phyloP scores from a whole-genome alignment of 2,888 invertebrate species.

The Stenodema calcarata region DNA sequence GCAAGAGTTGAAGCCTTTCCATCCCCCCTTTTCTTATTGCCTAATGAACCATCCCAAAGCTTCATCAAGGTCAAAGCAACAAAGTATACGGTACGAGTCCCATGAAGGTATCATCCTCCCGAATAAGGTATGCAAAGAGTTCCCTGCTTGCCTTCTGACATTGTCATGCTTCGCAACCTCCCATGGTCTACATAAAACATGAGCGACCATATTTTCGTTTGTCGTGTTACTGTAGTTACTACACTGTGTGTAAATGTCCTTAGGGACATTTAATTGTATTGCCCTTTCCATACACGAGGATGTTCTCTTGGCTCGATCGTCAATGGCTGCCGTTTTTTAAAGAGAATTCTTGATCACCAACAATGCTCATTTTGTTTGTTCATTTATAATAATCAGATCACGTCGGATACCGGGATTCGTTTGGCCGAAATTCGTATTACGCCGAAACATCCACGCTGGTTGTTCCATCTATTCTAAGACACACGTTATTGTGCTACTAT shows the following conservation, averaged over 20 bases:
- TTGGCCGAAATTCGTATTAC: no score
- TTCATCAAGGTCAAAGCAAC: slow-evolving; percentile 42
- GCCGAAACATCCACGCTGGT: no score
- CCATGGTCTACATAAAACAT: neutral
- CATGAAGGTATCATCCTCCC: neutral
- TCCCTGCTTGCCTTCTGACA: neutral
- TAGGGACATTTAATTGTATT: neutral
- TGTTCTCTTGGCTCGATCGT: no score
- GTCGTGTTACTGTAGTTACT: neutral
- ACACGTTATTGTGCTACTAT: no score
- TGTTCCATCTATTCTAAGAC: no score
- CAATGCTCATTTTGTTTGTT: no score
- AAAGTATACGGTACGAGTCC: neutral
- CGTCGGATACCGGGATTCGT: no score
- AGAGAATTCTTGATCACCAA: no score
- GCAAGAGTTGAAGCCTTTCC: slow-evolving; percentile 28
- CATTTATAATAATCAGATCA: no score
- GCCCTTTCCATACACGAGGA: neutral
- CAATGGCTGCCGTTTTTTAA: no score
- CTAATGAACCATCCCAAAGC: slow-evolving; percentile 45
- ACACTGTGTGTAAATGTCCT: neutral
- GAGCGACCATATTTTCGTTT: slow-evolving; percentile 16
- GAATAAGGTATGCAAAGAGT: neutral
- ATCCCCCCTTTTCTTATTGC: slow-evolving; percentile 27
- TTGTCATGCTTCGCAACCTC: neutral